Percentiles rank a stretch among this genome's conserved stretches.
These are phyloP conservation scores for Empis stercorea DNA, from an alignment of 2,888 invertebrate species.

Conservation along the genomic window DNA sequence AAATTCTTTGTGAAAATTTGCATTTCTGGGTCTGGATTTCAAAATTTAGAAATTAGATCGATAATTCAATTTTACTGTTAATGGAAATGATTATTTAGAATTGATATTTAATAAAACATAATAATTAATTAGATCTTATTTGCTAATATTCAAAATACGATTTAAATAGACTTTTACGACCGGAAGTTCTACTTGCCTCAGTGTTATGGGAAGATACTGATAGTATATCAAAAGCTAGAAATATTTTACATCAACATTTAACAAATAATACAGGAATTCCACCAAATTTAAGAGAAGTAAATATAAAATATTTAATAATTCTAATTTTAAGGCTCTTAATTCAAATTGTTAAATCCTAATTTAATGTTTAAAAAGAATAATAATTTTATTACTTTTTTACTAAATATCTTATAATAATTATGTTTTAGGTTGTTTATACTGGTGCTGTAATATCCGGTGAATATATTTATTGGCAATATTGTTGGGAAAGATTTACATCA, in stretches of 20 bases:
- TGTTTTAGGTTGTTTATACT: constrained; percentile 33
- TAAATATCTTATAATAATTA: background rate
- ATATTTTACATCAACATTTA: constrained; percentile 31
- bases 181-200: constrained; percentile 32
- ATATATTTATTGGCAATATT: constrained; percentile 36
- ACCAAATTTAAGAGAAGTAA: constrained; percentile 34
- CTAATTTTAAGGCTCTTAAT: no score
- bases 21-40: background rate
- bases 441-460: constrained; percentile 36
- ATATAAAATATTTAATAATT: background rate
- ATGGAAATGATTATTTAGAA: no score
- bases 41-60: no score
- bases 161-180: constrained; percentile 30
- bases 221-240: constrained; percentile 31
- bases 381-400: no score
- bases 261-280: constrained; percentile 30
- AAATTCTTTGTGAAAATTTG: background rate
- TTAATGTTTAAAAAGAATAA: no score
- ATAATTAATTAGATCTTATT: background rate
- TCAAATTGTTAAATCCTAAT: no score
- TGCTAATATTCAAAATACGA: background rate
- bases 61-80: no score
- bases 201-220: constrained; percentile 36
- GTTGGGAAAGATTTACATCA: constrained; percentile 34
- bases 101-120: background rate